These are phyloP conservation scores for Rhizomys pruinosus DNA, from an alignment of 2,113 vertebrate species.

Conservation along the genomic window DNA sequence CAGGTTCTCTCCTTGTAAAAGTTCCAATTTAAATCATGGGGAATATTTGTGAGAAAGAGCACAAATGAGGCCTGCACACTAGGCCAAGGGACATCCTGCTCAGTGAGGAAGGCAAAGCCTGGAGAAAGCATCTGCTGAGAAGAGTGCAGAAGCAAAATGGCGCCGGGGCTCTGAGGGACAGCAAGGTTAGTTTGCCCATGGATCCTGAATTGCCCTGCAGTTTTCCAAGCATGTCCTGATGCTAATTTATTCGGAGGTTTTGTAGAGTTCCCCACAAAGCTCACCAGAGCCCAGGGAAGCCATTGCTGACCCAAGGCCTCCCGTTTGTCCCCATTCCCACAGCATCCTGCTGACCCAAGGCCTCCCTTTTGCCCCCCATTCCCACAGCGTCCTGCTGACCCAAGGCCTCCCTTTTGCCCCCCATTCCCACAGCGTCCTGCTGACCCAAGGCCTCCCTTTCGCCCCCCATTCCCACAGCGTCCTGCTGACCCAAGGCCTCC, in stretches of 20 bases:
- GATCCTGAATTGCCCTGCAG: background rate
- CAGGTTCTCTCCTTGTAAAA: background rate
- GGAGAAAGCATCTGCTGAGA: background rate
- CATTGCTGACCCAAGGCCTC: background rate
- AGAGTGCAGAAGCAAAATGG: background rate
- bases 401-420: background rate
- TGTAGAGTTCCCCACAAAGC: background rate
- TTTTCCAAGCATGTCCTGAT: background rate
- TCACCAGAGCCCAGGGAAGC: background rate
- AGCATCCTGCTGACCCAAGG: background rate
- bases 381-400: background rate
- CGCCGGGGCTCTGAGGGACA: too few species aligned
- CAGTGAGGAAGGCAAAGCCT: background rate
- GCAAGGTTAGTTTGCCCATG: too few species aligned
- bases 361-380: background rate
- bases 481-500: background rate
- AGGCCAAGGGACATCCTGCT: background rate
- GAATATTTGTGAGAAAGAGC: background rate
- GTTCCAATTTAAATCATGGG: constrained; percentile 17
- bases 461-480: too few species aligned
- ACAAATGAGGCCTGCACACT: background rate
- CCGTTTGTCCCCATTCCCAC: background rate
- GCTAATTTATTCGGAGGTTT: background rate
- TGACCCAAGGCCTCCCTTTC: background rate
- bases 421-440: background rate